Evolutionary conservation across 2,888 invertebrate genomes (phyloP), one percentile per base, ranked within the genome.

Genomic region (Melangyna quadrimaculata): DNA sequence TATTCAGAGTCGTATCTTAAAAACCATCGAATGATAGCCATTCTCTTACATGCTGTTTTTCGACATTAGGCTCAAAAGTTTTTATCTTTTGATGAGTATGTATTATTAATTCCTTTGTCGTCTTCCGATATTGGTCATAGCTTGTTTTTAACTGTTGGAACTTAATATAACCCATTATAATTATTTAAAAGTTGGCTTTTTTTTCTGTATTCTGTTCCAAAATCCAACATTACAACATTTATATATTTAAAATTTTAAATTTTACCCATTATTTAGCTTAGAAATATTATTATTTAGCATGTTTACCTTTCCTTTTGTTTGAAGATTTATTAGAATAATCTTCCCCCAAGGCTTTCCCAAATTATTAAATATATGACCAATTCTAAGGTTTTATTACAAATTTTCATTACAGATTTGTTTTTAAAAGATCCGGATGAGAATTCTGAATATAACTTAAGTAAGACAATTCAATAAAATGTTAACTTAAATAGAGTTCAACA

Each of bases 371-470:
- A 1, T 35, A 59, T 35, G 6, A 35, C 9, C 35, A 3, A 51
- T 35, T n/a, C 19, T 51, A 67, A 67, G 67, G 48, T 51, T 67
- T 67, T 35, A 51, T 67, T 67, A 51, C 14, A 48, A 32, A 67
- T 67, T 67, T 67, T 67, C 67, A 67, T 67, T 67, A 10, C 67
- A 67, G 67, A 67, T 67, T 67, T 67, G 22, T 67, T 67, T 67
- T 67, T 67, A 67, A 67, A 67, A 67, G 67, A 67, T 24, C 67
- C 51, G 67, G 67, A 67, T 51, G 67, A 45, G 51, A 65, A 65
- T 43, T 65, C 65, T 45, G 45, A 65, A 29, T 51, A 35, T 29
- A 67, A 67, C 51, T 67, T 67, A 67, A 67, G 67, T 67, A 67
- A 67, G 67, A 51, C 45, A 24, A n/a, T 24, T 19, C 0, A 24